phyloP scores from a whole-genome alignment of 2,888 invertebrate species.

The Eristalis arbustorum region DNA sequence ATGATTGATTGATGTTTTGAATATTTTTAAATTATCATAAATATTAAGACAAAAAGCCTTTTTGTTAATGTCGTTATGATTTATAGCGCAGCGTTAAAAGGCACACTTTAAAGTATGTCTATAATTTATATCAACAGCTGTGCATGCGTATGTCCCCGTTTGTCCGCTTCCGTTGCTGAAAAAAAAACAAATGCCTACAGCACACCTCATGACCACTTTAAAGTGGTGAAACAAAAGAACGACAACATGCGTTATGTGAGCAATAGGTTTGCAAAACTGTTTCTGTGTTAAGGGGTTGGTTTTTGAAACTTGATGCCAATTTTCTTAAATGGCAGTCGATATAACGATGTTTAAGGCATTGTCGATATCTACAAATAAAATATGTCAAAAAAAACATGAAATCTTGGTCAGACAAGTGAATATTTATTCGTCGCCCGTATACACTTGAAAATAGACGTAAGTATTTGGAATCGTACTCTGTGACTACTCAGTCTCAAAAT shows the following conservation, averaged over 20 bases:
- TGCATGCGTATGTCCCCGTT: not conserved
- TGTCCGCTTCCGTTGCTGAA: not conserved
- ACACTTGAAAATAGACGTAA: not conserved
- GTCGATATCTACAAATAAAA: too few relatives aligned
- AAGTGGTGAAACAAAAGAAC: not conserved
- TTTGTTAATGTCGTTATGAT: constrained; percentile 24
- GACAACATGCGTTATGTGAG: not conserved
- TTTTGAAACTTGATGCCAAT: too few relatives aligned
- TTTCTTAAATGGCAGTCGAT: too few relatives aligned
- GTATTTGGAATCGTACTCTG: not conserved
- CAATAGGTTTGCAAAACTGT: not conserved
- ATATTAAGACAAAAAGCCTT: constrained; percentile 39
- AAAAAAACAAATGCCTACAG: not conserved
- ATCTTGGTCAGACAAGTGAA: too few relatives aligned
- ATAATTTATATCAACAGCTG: not conserved
- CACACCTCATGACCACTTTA: not conserved
- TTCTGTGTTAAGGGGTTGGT: not conserved
- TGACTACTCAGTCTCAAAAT: not conserved
- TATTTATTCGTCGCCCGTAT: not conserved
- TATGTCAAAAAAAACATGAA: too few relatives aligned
- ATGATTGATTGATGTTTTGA: constrained; percentile 16
- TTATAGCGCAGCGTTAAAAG: constrained; percentile 14
- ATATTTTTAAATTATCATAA: constrained; percentile 10
- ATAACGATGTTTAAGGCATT: too few relatives aligned
- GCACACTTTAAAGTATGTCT: not conserved